Base-by-base conservation (phyloP, 2,113 vertebrate genomes). In the Corythornis vintsioides region DNA sequence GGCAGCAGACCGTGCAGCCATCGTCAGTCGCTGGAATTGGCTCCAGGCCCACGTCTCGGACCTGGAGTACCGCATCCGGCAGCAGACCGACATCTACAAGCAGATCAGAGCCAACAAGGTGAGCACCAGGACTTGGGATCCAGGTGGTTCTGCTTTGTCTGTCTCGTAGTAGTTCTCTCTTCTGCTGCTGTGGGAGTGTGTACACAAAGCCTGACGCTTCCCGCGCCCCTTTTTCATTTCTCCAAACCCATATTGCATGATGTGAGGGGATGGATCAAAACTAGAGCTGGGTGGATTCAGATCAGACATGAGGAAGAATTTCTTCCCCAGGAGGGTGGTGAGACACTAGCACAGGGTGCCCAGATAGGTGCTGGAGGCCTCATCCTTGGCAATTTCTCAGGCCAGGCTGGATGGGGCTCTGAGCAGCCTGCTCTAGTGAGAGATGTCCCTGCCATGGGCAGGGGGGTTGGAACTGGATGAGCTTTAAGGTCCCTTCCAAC, bases 21-120 rank as follows among this genome's bases (percentile, higher is more conserved):
- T 99, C 97, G 99, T 99, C 97, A 99, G 99, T 96, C 99, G 99
- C 97, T 99, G 99, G 99, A 99, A 99, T 95, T 99, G 99, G 99
- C 98, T 99, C 63, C 99, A 99, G 94, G 99, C 99, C 64, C 99
- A 99, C 86, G 99, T 99, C 95, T 99, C 99, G 1, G 99, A 99
- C 97, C 97, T 99, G 98, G 99, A 99, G 94, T 99, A 99, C 95
- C 98, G 99, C 76, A 99, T 99, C 97, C 98, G 99, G 33, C 99
- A 99, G 97, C 99, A 99, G 84, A 99, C 98, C 0, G 99, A 99
- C 97, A 99, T 99, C 94, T 99, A 99, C 98, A 98, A 98, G 83
- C 99, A 99, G 97, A 99, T 99, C 56, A 98, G 99, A 45, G 97
- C 98, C 96, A 98, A 98, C 94, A 99, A 99, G 99, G 99, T 99